Base-by-base conservation (phyloP, 1,140 invertebrate genomes). In the Oryzaephilus surinamensis region DNA sequence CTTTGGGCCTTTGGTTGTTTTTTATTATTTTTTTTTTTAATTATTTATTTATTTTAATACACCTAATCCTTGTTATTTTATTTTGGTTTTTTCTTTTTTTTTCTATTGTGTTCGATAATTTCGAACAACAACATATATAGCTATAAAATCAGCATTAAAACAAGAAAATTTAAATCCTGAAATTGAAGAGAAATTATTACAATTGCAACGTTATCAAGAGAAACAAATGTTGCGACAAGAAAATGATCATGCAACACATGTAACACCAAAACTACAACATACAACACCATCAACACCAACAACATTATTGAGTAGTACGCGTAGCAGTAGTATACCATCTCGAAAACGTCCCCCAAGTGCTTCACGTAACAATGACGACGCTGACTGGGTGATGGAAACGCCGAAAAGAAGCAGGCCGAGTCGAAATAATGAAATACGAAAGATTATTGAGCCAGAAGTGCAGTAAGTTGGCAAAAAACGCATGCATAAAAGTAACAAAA, bases 91-190 rank as follows among this genome's bases (percentile, higher is more conserved):
- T 34, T 43, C 35, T 41, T 34, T 41, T 38, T 37, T 10, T 46
- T 44, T 33, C 31, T 33, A 30, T 27, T 41, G 23, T 6, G 18
- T 30, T 23, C 10, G 17, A 16, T n/a, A 17, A 4, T 4, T n/a
- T n/a, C 8, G 4, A 20, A 20, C 4, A 20, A 18, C 26, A 20
- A 31, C 12, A 26, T 18, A 28, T 45, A 6, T 58, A 87, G 82
- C 83, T 2, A 85, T 87, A 38, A 82, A 83, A 63, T 84, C 79
- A 60, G 84, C 82, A 5, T 60, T 90, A 21, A 85, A 84, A 58
- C 81, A 84, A 60, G 83, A 86, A 54, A 90, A 91, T 60, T 65
- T 93, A 8, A 87, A 89, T 61, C 89, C 90, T 1, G 90, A 94
- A 62, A 88, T 94, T 30, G 88, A 94, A 60, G 89, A 93, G 46